Evolutionary conservation across 1,140 invertebrate genomes (phyloP).

Genomic region (Listronotus oregonensis): DNA sequence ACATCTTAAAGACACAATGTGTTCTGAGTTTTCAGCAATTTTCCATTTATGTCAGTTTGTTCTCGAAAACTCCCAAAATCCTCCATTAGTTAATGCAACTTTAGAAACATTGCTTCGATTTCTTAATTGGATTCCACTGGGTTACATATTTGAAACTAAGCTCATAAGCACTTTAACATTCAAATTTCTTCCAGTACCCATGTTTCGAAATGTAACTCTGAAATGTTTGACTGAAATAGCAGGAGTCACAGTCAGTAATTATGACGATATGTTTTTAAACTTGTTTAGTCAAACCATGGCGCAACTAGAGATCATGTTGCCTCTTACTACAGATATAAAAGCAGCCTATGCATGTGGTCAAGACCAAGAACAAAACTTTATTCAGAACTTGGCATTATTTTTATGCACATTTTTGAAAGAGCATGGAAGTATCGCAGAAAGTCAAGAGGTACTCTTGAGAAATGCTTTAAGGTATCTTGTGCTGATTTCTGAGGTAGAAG

Average conservation of each 20-base stretch:
- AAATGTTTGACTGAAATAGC: constrained; percentile 99
- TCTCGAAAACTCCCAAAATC: constrained; percentile 96
- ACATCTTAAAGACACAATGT: constrained; percentile 99
- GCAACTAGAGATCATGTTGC: constrained; percentile 90
- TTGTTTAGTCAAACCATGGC: constrained; percentile 90
- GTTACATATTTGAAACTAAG: constrained; percentile 99
- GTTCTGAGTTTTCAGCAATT: constrained; percentile 97
- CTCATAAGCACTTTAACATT: constrained; percentile 93
- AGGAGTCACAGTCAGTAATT: constrained; percentile 83
- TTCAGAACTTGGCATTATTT: constrained; percentile 98
- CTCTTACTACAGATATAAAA: constrained; percentile 87
- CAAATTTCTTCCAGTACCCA: constrained; percentile 96
- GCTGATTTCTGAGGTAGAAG: constrained; percentile 97
- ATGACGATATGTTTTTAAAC: constrained; percentile 89
- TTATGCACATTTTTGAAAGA: constrained; percentile 97
- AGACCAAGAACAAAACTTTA: constrained; percentile 98
- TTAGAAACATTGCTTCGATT: constrained; percentile 95
- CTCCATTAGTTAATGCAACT: constrained; percentile 89
- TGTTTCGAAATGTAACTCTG: constrained; percentile 97
- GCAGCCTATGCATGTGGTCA: constrained; percentile 90
- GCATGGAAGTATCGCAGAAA: constrained; percentile 87
- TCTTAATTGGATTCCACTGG: constrained; percentile 99
- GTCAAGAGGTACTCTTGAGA: constrained; percentile 72
- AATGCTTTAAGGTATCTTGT: constrained; percentile 93
- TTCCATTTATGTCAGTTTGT: constrained; percentile 98